These are phyloP conservation scores for Paraplagusia blochii DNA, from an alignment of 2,113 vertebrate genomes.

Conservation along the genomic window DNA sequence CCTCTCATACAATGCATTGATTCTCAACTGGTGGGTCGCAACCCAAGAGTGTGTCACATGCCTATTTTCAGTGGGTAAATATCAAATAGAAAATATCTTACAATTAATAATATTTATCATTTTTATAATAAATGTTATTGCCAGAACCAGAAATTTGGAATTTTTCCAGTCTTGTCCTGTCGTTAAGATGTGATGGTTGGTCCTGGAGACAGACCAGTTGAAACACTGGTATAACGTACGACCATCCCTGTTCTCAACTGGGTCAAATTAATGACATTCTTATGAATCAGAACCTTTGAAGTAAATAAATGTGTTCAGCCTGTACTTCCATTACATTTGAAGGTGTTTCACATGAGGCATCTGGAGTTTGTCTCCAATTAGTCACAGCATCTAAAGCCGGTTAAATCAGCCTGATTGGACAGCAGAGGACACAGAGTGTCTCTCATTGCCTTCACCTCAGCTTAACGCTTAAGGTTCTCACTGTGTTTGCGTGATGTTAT, in stretches of 20 bases:
- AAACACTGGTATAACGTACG: no score
- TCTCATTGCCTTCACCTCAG: slow-evolving; percentile 34
- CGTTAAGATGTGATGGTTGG: no score
- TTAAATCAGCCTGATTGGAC: slow-evolving; percentile 61
- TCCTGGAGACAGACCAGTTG: no score
- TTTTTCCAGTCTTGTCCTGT: no score
- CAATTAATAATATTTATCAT: no score
- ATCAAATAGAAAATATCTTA: no score
- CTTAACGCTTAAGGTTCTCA: slow-evolving; percentile 23
- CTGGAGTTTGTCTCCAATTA: slow-evolving; percentile 60
- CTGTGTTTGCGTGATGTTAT: slow-evolving; percentile 16
- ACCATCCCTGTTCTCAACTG: slow-evolving; percentile 37
- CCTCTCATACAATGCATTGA: no score
- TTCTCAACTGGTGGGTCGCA: no score
- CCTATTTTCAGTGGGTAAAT: no score
- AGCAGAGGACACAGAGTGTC: slow-evolving; percentile 47
- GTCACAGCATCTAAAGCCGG: slow-evolving; percentile 57
- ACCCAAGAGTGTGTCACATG: no score
- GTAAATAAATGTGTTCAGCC: slow-evolving; percentile 47
- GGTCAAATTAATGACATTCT: slow-evolving; percentile 59
- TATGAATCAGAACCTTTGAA: slow-evolving; percentile 50
- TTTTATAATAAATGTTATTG: no score
- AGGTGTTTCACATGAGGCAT: slow-evolving; percentile 51
- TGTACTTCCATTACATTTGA: slow-evolving; percentile 45
- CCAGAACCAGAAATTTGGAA: no score